Conservation (phyloP, 1,140 invertebrate species). For the Zaprionus taronus region DNA sequence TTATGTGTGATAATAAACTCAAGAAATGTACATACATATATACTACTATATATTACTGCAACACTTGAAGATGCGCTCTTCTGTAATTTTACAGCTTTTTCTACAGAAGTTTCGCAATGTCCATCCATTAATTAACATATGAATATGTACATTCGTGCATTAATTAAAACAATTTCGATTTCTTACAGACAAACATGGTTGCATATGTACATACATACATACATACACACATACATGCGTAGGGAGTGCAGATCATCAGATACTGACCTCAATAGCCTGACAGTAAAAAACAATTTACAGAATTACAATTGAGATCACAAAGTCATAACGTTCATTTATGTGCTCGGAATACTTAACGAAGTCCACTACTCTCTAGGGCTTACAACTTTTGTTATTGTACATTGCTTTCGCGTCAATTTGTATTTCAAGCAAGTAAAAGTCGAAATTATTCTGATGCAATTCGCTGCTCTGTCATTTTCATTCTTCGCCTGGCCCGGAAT, state of each 20-base stretch:
- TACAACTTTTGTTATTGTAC: not conserved
- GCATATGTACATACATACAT: not conserved
- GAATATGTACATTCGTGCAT: not conserved
- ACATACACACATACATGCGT: constrained; percentile 9
- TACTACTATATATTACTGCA: not conserved
- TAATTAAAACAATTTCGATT: not conserved
- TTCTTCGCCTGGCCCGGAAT: constrained; percentile 37
- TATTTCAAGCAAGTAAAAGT: constrained; percentile 22
- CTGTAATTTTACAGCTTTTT: not conserved
- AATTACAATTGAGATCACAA: constrained; percentile 29
- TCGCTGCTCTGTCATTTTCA: constrained; percentile 35
- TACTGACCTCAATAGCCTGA: constrained; percentile 14
- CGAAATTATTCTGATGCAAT: constrained; percentile 25
- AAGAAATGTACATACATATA: not conserved
- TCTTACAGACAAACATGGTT: not conserved
- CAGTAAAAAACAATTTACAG: constrained; percentile 30
- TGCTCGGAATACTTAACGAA: not conserved
- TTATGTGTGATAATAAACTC: not conserved
- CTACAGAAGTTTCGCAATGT: constrained; percentile 32
- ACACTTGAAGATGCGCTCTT: not conserved
- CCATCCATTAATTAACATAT: constrained; percentile 53
- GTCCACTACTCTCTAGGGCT: not conserved
- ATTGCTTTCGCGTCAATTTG: constrained; percentile 26
- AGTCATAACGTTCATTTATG: constrained; percentile 7
- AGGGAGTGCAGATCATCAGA: constrained; percentile 9